These are phyloP conservation scores for Scaptomyza flava DNA, from an alignment of 2,888 invertebrate genomes.

Conservation along the genomic window DNA sequence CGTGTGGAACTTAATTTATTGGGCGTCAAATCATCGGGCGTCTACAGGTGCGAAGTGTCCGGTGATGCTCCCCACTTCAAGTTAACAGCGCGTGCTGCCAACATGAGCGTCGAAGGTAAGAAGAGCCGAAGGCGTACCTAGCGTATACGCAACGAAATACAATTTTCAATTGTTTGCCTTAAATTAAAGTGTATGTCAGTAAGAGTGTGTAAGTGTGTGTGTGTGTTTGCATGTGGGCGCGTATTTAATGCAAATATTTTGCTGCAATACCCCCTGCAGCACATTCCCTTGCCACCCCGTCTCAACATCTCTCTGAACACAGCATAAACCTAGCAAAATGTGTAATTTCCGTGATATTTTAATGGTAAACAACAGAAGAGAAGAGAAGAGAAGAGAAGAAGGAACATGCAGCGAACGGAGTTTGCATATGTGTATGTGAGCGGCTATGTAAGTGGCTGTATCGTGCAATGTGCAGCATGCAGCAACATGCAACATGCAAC, in stretches of 20 bases:
- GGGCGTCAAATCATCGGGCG: conserved; percentile 84
- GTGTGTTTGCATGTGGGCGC: conserved; percentile 16
- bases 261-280: conserved; percentile 34
- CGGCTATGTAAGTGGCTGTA: conserved; percentile 56
- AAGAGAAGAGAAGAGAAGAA: conserved; percentile 53
- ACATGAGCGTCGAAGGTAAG: conserved; percentile 87
- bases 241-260: conserved; percentile 64
- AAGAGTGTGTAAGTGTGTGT: conserved; percentile 1
- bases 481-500: conserved; percentile 21
- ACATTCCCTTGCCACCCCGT: conserved; percentile 29
- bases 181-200: conserved; percentile 51
- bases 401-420: conserved; percentile 40
- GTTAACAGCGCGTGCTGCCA: conserved; percentile 85
- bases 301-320: conserved; percentile 32
- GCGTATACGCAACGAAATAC: conserved; percentile 65
- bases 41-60: conserved; percentile 87
- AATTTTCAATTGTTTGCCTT: conserved; percentile 75
- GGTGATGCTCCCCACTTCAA: conserved; percentile 87
- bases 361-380: conserved; percentile 74
- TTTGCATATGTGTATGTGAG: conserved; percentile 9
- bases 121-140: conserved; percentile 5
- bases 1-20: conserved; percentile 81
- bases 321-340: conserved; percentile 79
- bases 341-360: conserved; percentile 81
- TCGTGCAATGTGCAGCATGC: conserved; percentile 24